A percentile compares a stretch with the other conserved stretches of the same genome.
Evolutionary conservation across 1,140 invertebrate genomes (phyloP).

Genomic region (Gyrodactylus salaris): DNA sequence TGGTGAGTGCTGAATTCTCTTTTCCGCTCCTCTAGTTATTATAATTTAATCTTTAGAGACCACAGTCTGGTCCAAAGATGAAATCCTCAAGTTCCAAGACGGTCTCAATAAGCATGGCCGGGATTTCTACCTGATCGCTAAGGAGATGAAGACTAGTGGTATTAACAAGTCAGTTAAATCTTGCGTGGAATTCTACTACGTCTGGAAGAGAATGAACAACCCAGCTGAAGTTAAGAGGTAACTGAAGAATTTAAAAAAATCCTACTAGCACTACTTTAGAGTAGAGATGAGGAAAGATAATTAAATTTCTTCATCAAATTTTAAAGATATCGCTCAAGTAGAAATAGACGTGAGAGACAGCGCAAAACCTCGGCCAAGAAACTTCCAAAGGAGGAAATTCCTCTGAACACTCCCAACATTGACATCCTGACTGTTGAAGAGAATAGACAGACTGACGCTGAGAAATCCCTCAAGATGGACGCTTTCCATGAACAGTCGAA

Average conservation of each 20-base stretch:
- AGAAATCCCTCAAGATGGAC: not conserved
- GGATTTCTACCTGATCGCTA: slow-evolving; percentile 52
- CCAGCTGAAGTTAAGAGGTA: slow-evolving; percentile 23
- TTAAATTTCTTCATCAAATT: not conserved
- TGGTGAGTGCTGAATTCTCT: slow-evolving; percentile 9
- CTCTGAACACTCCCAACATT: not conserved
- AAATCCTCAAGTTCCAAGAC: slow-evolving; percentile 53
- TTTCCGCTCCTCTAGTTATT: not conserved
- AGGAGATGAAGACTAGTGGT: slow-evolving; percentile 29
- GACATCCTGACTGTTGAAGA: not conserved
- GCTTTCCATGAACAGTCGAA: too few relatives aligned
- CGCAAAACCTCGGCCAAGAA: not conserved
- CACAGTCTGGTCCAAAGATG: slow-evolving; percentile 42
- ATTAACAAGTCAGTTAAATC: slow-evolving; percentile 44
- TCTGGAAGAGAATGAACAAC: slow-evolving; percentile 41
- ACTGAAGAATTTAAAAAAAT: too few relatives aligned
- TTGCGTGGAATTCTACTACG: slow-evolving; percentile 83
- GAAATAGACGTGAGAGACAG: not conserved
- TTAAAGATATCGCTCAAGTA: not conserved
- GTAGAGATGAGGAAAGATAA: not conserved
- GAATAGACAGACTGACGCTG: not conserved
- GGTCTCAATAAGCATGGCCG: slow-evolving; percentile 58
- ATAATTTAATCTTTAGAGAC: slow-evolving; percentile 23
- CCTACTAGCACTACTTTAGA: too few relatives aligned
- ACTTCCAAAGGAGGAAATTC: not conserved